Conservation (phyloP, 2,888 invertebrate species). For the Elgonia sp. region DNA sequence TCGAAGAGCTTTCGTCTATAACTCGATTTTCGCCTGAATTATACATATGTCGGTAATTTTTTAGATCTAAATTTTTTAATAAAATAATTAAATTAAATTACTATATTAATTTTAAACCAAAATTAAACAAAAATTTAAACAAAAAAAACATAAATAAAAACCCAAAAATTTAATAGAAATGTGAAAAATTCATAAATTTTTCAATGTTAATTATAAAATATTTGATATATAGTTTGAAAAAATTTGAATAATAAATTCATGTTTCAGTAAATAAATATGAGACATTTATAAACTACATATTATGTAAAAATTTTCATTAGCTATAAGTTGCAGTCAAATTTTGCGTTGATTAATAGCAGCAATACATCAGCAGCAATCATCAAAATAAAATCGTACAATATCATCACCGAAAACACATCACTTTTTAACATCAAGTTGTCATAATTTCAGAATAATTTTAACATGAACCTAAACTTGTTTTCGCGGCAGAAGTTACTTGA, state of each 20-base stretch:
- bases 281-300: conserved; percentile 21
- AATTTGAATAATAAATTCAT: not conserved
- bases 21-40: too few species aligned
- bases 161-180: too few species aligned
- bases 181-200: too few species aligned
- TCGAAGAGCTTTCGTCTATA: too few species aligned
- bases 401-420: not conserved
- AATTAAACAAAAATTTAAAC: too few species aligned
- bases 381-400: conserved; percentile 34
- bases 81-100: too few species aligned
- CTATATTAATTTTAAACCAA: too few species aligned
- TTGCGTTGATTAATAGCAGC: conserved; percentile 27
- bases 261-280: not conserved
- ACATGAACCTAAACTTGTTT: not conserved
- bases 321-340: conserved; percentile 1
- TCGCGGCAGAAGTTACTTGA: not conserved
- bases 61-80: too few species aligned
- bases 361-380: conserved; percentile 35
- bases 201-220: too few species aligned
- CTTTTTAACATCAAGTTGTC: conserved; percentile 8
- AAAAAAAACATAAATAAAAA: too few species aligned
- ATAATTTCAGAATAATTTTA: conserved; percentile 15
- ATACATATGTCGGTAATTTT: too few species aligned
- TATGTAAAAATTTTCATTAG: not conserved
- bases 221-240: too few species aligned